These are phyloP conservation scores for Drosophila miranda DNA, from an alignment of 1,140 invertebrate genomes.

Conservation along the genomic window DNA sequence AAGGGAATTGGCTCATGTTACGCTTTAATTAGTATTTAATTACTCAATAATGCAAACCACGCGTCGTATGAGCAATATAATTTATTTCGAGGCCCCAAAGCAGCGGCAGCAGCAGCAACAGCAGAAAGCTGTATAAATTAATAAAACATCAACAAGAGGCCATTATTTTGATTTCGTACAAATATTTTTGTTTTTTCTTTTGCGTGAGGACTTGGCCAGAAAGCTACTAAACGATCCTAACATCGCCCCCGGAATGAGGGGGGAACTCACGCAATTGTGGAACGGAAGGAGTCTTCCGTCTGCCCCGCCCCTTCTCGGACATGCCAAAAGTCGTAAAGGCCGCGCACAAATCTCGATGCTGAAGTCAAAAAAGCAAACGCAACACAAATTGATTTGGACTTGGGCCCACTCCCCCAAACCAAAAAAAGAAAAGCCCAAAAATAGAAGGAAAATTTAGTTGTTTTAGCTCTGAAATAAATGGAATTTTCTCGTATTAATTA, in stretches of 20 bases:
- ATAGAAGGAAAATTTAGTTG: slow-evolving; percentile 66
- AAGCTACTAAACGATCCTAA: slow-evolving; percentile 62
- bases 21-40: slow-evolving; percentile 81
- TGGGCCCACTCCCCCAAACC: slow-evolving; percentile 7
- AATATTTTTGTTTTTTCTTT: slow-evolving; percentile 62
- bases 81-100: slow-evolving; percentile 50
- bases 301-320: slow-evolving; percentile 15
- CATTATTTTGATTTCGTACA: slow-evolving; percentile 79
- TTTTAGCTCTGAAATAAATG: slow-evolving; percentile 69
- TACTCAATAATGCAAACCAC: slow-evolving; percentile 77
- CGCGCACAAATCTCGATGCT: slow-evolving; percentile 65
- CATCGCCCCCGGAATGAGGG: slow-evolving; percentile 1
- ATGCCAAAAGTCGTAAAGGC: slow-evolving; percentile 74
- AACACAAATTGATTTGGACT: slow-evolving; percentile 72
- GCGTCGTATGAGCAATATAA: slow-evolving; percentile 74
- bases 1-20: slow-evolving; percentile 63
- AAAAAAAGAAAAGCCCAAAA: neutral
- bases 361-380: slow-evolving; percentile 61
- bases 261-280: slow-evolving; percentile 50
- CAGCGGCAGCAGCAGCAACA: neutral
- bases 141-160: slow-evolving; percentile 74
- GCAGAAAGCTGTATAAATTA: slow-evolving; percentile 68
- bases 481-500: slow-evolving; percentile 75
- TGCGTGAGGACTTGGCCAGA: slow-evolving; percentile 43
- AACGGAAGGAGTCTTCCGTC: neutral